These are phyloP conservation scores for Drosophila yooni DNA, from an alignment of 2,888 invertebrate species.

Conservation along the genomic window DNA sequence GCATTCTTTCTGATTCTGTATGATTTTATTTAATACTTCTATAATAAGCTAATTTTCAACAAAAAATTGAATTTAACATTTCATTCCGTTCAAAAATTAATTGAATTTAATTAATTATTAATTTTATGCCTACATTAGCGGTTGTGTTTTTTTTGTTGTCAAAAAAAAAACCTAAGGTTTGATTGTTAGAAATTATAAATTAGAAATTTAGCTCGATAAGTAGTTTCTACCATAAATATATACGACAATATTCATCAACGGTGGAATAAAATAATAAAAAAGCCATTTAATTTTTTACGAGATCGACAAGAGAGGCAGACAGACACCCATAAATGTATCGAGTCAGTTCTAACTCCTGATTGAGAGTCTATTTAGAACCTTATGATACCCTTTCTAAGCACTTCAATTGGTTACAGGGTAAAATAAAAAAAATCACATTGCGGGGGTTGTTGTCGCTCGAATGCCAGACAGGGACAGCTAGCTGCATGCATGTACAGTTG, in stretches of 20 bases:
- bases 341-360: neutral
- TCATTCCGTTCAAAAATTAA: neutral
- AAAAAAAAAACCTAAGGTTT: no score
- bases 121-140: no score
- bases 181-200: neutral
- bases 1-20: neutral
- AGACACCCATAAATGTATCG: neutral
- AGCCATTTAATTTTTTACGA: neutral
- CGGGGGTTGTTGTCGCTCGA: slow-evolving; percentile 61
- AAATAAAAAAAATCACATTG: slow-evolving; percentile 41
- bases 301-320: neutral
- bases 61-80: neutral
- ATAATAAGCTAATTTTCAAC: neutral
- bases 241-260: neutral
- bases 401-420: slow-evolving; percentile 1
- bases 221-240: neutral
- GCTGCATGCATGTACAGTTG: slow-evolving; percentile 70
- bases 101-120: neutral
- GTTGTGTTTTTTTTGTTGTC: no score
- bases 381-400: neutral
- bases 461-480: slow-evolving; percentile 50
- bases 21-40: neutral
- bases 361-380: neutral
- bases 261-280: neutral
- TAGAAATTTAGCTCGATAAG: neutral